phyloP scores from a whole-genome alignment of 2,113 vertebrate species.

The Hoplias malabaricus region DNA sequence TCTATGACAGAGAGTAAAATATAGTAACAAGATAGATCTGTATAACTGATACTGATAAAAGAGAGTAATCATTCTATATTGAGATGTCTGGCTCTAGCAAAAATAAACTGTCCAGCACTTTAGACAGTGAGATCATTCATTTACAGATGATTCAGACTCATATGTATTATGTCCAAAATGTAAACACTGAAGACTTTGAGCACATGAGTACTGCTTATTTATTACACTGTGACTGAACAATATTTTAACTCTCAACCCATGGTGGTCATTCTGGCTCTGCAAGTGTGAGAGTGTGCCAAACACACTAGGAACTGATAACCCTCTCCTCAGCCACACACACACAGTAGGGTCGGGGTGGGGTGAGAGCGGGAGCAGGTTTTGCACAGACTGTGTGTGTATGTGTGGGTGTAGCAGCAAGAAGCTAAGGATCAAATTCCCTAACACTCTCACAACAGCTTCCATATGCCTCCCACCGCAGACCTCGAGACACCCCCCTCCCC shows the following conservation, averaged over 20 bases:
- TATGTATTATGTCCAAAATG: neutral
- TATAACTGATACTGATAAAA: neutral
- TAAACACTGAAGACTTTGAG: slow-evolving; percentile 1
- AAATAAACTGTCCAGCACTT: neutral
- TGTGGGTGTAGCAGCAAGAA: slow-evolving; percentile 16
- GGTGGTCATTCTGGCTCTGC: neutral
- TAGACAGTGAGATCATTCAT: slow-evolving; percentile 14
- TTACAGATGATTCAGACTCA: neutral
- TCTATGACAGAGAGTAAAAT: neutral
- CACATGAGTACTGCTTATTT: neutral
- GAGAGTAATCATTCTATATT: neutral
- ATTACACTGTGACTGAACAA: neutral
- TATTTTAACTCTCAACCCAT: slow-evolving; percentile 1
- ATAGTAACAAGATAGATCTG: slow-evolving; percentile 15
- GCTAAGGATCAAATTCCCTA: slow-evolving; percentile 45
- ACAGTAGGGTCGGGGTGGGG: slow-evolving; percentile 9
- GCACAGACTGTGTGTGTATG: slow-evolving; percentile 15
- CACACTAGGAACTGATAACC: neutral
- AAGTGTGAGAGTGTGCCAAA: slow-evolving; percentile 8
- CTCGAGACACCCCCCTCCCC: slow-evolving; percentile 23
- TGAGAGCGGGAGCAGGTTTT: slow-evolving; percentile 28
- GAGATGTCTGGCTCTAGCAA: neutral
- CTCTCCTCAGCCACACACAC: neutral
- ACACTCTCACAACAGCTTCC: slow-evolving; percentile 52
- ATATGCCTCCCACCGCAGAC: slow-evolving; percentile 43